A percentile compares a stretch with the other conserved stretches of the same genome.
Evolutionary conservation across 2,113 vertebrate species (phyloP).

Genomic region (Hippoglossus stenolepis): DNA sequence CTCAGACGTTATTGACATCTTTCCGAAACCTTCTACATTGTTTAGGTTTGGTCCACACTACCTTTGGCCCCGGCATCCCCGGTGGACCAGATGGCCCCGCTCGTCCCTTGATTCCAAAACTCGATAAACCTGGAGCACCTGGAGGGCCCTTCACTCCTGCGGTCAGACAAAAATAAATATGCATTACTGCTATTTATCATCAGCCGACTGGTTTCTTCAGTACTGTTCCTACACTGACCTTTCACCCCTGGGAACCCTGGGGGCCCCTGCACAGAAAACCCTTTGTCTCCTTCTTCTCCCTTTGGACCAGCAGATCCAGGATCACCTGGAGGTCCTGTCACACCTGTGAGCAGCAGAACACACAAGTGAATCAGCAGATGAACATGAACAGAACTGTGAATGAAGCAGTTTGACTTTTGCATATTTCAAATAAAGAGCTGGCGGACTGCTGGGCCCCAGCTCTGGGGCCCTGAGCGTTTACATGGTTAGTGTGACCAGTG

Average conservation of each 20-base stretch:
- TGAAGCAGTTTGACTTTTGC: too few relatives aligned
- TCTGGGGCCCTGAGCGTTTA: too few relatives aligned
- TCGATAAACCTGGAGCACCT: conserved; percentile 66
- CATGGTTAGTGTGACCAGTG: background rate
- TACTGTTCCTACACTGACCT: conserved; percentile 60
- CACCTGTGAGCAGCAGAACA: conserved; percentile 60
- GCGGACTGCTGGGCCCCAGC: too few relatives aligned
- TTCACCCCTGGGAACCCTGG: conserved; percentile 73
- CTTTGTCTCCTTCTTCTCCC: conserved; percentile 72
- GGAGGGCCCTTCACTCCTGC: conserved; percentile 73
- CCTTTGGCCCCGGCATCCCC: conserved; percentile 78
- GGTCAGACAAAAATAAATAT: background rate
- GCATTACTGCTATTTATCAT: background rate
- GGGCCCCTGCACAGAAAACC: conserved; percentile 66
- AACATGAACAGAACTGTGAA: too few relatives aligned
- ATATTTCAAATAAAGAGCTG: too few relatives aligned
- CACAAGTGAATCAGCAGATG: background rate
- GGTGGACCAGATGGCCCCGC: conserved; percentile 77
- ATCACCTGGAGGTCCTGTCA: conserved; percentile 53
- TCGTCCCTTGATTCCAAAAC: conserved; percentile 72
- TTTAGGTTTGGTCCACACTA: conserved; percentile 33
- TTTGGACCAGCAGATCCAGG: conserved; percentile 64
- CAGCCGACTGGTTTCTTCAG: background rate
- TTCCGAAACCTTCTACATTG: background rate
- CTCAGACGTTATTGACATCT: background rate